These are phyloP conservation scores for Rhinoraja longicauda DNA, from an alignment of 2,797 vertebrate genomes.

Conservation along the genomic window DNA sequence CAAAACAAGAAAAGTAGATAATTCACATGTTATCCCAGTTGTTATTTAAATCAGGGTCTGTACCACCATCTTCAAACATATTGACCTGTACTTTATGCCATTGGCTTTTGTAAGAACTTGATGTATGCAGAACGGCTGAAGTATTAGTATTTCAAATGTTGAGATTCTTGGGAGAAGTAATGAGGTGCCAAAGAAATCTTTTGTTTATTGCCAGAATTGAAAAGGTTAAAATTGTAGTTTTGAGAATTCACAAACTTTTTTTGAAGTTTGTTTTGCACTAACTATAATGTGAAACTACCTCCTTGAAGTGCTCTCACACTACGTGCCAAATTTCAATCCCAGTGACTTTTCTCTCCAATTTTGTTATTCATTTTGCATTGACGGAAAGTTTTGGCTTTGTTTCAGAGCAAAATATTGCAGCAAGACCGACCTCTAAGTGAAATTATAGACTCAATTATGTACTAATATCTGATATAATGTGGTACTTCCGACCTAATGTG, in stretches of 20 bases:
- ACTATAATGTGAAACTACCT: constrained; percentile 29
- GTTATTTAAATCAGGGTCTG: not conserved
- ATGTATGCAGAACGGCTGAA: not conserved
- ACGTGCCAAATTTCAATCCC: constrained; percentile 19
- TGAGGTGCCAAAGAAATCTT: not conserved
- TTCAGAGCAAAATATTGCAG: not conserved
- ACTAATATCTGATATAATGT: not conserved
- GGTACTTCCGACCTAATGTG: not conserved
- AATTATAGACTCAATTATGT: constrained; percentile 12
- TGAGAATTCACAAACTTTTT: not conserved
- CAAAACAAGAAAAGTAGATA: not conserved
- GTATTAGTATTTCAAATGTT: not conserved
- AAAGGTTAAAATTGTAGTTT: constrained; percentile 30
- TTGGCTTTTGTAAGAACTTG: not conserved
- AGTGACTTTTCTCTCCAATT: constrained; percentile 5
- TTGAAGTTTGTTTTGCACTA: not conserved
- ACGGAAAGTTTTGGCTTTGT: not conserved
- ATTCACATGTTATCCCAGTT: not conserved
- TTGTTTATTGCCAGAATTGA: constrained; percentile 9
- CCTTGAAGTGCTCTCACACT: constrained; percentile 35
- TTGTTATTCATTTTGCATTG: not conserved
- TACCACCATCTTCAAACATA: not conserved
- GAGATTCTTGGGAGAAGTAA: not conserved
- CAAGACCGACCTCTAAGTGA: not conserved
- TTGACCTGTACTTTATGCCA: not conserved